Conservation (phyloP, 2,797 vertebrate genomes). For the Platalea minor region DNA sequence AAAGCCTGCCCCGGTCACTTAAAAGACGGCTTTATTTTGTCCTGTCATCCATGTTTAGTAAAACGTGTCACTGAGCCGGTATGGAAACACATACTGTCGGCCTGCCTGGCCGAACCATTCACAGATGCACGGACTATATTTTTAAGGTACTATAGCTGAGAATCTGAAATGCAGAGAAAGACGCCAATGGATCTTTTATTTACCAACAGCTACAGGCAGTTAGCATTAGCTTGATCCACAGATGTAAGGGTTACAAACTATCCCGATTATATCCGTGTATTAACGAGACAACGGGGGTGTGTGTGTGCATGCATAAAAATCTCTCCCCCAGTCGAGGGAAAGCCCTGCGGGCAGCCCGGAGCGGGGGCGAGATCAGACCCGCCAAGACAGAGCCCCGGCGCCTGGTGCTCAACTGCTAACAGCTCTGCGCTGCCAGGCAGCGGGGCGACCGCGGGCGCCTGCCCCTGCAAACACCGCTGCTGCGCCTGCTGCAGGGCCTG, state of each 20-base stretch:
- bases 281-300: fast-evolving
- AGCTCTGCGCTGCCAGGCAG: background rate
- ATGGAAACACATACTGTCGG: fast-evolving
- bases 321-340: background rate
- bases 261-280: fast-evolving
- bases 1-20: background rate
- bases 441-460: too few species aligned
- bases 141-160: background rate
- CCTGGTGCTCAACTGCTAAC: background rate
- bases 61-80: fast-evolving
- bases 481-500: background rate
- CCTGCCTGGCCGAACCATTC: background rate
- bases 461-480: too few species aligned
- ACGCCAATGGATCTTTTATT: background rate
- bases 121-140: fast-evolving
- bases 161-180: background rate
- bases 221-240: background rate
- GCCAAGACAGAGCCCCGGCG: fast-evolving
- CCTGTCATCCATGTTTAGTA: fast-evolving
- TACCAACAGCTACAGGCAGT: background rate
- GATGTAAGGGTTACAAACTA: fast-evolving
- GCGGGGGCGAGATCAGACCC: fast-evolving
- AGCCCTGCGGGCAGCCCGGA: fast-evolving
- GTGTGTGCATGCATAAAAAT: fast-evolving
- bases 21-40: background rate